Evolutionary conservation across 1,140 invertebrate genomes (phyloP).

Genomic region (Bombus ignitus): DNA sequence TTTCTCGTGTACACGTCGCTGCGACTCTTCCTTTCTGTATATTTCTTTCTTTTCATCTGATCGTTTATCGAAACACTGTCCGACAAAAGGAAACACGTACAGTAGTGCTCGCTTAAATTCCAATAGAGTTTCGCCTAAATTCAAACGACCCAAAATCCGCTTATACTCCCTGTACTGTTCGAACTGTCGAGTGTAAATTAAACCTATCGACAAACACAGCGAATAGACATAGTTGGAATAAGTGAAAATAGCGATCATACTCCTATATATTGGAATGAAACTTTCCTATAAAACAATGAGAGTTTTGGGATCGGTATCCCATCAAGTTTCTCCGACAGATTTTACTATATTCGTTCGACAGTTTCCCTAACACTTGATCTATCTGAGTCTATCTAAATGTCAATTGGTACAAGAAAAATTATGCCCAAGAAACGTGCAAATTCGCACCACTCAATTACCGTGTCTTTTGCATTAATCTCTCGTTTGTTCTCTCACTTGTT

Average conservation of each 20-base stretch:
- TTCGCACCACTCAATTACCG: no score
- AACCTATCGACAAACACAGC: not conserved
- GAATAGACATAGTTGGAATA: not conserved
- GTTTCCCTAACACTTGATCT: no score
- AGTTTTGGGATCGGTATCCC: no score
- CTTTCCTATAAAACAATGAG: no score
- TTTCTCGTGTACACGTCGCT: constrained; percentile 2
- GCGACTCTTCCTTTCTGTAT: constrained; percentile 14
- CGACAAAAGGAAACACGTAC: constrained; percentile 40
- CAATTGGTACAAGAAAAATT: no score
- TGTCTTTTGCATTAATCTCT: no score
- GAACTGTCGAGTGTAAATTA: not conserved
- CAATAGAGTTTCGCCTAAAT: not conserved
- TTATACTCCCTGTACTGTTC: not conserved
- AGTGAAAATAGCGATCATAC: not conserved
- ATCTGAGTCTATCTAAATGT: no score
- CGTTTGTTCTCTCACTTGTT: no score
- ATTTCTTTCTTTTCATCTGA: constrained; percentile 20
- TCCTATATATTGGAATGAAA: not conserved
- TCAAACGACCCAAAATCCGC: not conserved
- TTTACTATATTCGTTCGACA: no score
- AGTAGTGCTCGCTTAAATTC: not conserved
- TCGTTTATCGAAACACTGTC: not conserved
- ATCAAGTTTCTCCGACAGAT: no score
- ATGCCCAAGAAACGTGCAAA: no score